Evolutionary conservation across 2,888 invertebrate genomes (phyloP).

Genomic region (Alentia gelatinosa): DNA sequence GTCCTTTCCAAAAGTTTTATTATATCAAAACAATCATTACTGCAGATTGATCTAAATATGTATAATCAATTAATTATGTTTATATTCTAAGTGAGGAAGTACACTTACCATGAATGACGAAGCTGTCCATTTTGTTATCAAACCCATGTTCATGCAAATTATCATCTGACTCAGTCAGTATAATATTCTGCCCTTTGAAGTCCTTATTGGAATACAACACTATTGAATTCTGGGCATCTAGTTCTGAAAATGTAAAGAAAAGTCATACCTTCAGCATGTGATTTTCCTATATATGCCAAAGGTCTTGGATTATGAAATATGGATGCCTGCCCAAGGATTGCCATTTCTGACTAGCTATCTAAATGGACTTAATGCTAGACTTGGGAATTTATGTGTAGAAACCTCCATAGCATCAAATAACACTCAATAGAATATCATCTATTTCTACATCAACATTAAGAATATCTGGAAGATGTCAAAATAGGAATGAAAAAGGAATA

Average conservation of each 20-base stretch:
- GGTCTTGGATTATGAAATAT: not conserved
- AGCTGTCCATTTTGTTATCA: not conserved
- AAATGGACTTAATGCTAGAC: not conserved
- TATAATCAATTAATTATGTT: too few relatives aligned
- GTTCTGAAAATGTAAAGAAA: not conserved
- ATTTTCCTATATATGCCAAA: too few relatives aligned
- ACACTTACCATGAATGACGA: not conserved
- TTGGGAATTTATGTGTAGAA: not conserved
- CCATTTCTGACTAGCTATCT: not conserved
- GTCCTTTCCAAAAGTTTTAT: too few relatives aligned
- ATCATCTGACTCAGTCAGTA: not conserved
- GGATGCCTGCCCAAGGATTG: not conserved
- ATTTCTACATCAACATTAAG: not conserved
- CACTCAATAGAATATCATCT: not conserved
- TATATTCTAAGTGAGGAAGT: too few relatives aligned
- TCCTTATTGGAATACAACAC: not conserved
- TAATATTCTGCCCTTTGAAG: not conserved
- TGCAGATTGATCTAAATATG: too few relatives aligned
- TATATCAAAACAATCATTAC: too few relatives aligned
- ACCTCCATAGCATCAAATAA: too few relatives aligned
- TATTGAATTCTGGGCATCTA: not conserved
- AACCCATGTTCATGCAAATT: not conserved
- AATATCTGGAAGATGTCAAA: not conserved
- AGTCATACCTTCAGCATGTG: not conserved
- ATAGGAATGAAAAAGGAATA: not conserved